phyloP scores from a whole-genome alignment of 2,888 invertebrate genomes.

The Phengaris alcon region DNA sequence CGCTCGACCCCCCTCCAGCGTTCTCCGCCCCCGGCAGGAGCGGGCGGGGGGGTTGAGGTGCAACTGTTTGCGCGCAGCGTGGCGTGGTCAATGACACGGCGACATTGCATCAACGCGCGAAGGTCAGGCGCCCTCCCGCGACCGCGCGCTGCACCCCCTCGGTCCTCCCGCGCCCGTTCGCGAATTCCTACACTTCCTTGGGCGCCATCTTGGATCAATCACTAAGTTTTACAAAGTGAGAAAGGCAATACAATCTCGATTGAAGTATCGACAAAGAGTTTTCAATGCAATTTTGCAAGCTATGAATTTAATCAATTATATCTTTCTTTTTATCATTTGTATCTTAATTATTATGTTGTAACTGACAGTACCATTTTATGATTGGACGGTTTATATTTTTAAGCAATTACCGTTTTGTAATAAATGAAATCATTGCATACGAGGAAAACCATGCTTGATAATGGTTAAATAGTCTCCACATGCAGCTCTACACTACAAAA shows the following conservation, averaged over 20 bases:
- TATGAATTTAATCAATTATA: neutral
- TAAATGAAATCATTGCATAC: neutral
- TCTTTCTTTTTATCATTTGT: neutral
- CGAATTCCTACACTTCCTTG: constrained; percentile 63
- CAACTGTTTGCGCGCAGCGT: constrained; percentile 46
- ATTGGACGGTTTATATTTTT: neutral
- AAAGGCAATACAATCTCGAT: neutral
- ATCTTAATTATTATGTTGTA: neutral
- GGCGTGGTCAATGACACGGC: constrained; percentile 76
- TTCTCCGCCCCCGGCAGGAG: constrained; percentile 32
- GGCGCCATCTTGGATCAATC: constrained; percentile 71
- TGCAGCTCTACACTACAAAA: neutral
- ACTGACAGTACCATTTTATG: too few relatives aligned
- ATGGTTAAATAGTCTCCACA: neutral
- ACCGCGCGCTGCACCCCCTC: constrained; percentile 45
- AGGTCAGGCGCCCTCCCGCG: constrained; percentile 58
- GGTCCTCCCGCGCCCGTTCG: constrained; percentile 46
- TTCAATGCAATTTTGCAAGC: neutral
- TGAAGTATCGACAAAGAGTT: neutral
- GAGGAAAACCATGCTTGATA: neutral
- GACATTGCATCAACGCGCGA: constrained; percentile 78
- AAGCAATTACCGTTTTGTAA: neutral
- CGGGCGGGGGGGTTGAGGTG: constrained; percentile 44
- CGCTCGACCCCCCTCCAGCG: neutral
- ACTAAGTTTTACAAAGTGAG: constrained; percentile 34